A percentile compares a stretch with the other conserved stretches of the same genome.
These are phyloP conservation scores for Silvanus unidentatus DNA, from an alignment of 2,888 invertebrate genomes.

Conservation along the genomic window DNA sequence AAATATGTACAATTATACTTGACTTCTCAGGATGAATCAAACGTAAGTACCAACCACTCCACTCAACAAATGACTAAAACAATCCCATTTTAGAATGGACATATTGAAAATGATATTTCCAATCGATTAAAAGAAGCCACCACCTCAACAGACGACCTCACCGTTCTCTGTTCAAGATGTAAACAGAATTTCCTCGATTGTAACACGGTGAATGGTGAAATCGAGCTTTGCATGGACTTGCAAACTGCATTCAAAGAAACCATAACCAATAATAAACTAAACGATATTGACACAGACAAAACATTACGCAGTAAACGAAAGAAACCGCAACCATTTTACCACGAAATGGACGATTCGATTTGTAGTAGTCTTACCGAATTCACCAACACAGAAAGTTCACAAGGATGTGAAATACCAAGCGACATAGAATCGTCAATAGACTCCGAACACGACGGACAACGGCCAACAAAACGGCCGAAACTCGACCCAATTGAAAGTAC, in stretches of 20 bases:
- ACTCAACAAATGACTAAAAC: too few species aligned
- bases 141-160: conserved; percentile 35
- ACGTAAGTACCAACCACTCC: too few species aligned
- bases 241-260: conserved; percentile 36
- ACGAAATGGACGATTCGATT: conserved; percentile 37
- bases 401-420: conserved; percentile 29
- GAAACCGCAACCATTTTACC: conserved; percentile 34
- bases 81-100: conserved; percentile 7
- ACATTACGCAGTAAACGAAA: conserved; percentile 29
- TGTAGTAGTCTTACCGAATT: conserved; percentile 37
- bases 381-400: conserved; percentile 34
- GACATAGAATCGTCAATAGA: conserved; percentile 30
- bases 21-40: conserved; percentile 1
- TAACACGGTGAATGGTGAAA: conserved; percentile 31
- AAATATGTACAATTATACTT: conserved; percentile 25
- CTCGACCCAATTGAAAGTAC: conserved; percentile 7
- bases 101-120: too few species aligned
- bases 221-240: conserved; percentile 33
- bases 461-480: conserved; percentile 19
- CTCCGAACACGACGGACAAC: conserved; percentile 18
- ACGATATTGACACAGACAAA: conserved; percentile 21
- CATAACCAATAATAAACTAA: conserved; percentile 31
- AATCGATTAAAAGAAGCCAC: background rate
- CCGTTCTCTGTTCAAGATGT: conserved; percentile 31
- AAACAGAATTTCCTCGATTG: conserved; percentile 31